These are phyloP conservation scores for Erinaceus europaeus DNA, from an alignment of 2,113 vertebrate genomes.

Conservation along the genomic window DNA sequence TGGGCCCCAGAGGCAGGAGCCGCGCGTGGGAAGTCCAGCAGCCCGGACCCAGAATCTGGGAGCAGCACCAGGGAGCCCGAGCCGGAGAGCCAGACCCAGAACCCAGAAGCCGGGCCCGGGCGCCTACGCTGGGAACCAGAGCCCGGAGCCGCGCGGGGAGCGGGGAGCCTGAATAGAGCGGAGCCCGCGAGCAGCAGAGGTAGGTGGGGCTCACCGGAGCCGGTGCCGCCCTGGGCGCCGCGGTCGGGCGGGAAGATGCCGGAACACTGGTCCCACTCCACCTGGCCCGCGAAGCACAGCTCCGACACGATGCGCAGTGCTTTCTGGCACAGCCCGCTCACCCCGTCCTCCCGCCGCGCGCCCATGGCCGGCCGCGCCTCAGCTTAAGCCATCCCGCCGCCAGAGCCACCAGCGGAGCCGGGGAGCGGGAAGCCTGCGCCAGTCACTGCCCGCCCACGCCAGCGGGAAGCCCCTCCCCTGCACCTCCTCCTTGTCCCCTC, in stretches of 20 bases:
- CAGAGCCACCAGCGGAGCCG: not conserved
- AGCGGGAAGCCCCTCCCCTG: no score
- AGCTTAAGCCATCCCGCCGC: no score
- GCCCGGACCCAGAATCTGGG: no score
- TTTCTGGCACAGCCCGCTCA: constrained; percentile 94
- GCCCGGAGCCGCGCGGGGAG: not conserved
- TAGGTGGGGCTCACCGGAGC: constrained; percentile 85
- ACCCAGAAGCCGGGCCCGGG: no score
- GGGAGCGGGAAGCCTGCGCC: not conserved
- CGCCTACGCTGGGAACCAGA: no score
- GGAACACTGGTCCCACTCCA: constrained; percentile 93
- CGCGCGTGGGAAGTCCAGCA: no score
- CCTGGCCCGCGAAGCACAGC: constrained; percentile 93
- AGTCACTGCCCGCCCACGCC: no score
- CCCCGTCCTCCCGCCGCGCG: constrained; percentile 88
- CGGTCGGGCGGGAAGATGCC: constrained; percentile 90
- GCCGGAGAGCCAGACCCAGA: no score
- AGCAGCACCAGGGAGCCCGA: no score
- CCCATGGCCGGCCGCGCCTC: constrained; percentile 81
- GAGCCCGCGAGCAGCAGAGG: not conserved
- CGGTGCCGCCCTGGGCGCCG: constrained; percentile 87
- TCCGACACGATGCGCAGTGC: constrained; percentile 95
- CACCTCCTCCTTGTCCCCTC: no score
- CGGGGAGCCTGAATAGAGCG: no score
- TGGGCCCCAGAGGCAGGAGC: no score